These are phyloP conservation scores for Anaspis maculata DNA, from an alignment of 2,888 invertebrate genomes.

Conservation along the genomic window DNA sequence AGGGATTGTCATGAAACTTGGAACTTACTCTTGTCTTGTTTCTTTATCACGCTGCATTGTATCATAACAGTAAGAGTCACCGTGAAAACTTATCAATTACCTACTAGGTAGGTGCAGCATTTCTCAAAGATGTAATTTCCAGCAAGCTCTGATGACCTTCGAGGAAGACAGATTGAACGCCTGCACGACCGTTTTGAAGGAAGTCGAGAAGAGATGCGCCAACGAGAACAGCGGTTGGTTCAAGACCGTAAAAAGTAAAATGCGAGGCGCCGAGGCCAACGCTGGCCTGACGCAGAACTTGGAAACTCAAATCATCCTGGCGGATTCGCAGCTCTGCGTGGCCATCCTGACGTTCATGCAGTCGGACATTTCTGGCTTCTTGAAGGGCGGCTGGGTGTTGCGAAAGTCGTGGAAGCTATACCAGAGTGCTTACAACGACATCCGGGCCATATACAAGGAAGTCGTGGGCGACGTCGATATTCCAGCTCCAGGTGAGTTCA, in stretches of 20 bases:
- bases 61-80: too few relatives aligned
- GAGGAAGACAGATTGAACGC: conserved; percentile 57
- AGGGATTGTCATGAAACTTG: too few relatives aligned
- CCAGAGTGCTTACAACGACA: conserved; percentile 53
- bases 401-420: conserved; percentile 64
- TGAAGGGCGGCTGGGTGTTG: conserved; percentile 59
- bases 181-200: conserved; percentile 49
- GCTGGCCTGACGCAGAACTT: conserved; percentile 41
- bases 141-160: conserved; percentile 61
- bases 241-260: conserved; percentile 44
- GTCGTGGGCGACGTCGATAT: conserved; percentile 40
- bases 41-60: too few relatives aligned
- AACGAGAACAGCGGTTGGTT: conserved; percentile 47
- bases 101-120: too few relatives aligned
- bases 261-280: conserved; percentile 15
- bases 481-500: not conserved
- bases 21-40: too few relatives aligned
- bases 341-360: conserved; percentile 57
- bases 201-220: conserved; percentile 53
- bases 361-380: conserved; percentile 54
- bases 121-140: too few relatives aligned
- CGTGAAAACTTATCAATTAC: conserved; percentile 5
- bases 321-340: conserved; percentile 57
- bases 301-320: conserved; percentile 57
- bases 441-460: conserved; percentile 47